These are phyloP conservation scores for Mallotus villosus DNA, from an alignment of 2,797 vertebrate genomes.

Conservation along the genomic window DNA sequence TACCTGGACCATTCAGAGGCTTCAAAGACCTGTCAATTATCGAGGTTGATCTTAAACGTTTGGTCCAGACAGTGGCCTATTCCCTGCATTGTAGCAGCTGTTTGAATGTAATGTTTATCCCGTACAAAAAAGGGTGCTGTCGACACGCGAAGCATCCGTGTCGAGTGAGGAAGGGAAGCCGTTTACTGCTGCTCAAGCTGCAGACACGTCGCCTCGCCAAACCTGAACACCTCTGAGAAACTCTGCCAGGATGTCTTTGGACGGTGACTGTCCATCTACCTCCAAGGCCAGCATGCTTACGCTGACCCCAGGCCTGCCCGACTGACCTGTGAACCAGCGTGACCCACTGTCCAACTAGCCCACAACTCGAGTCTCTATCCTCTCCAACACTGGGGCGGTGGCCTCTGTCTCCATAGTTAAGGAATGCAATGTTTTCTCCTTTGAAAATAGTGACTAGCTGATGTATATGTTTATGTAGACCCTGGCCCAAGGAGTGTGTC, in stretches of 20 bases:
- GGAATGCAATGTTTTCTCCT: conserved; percentile 28
- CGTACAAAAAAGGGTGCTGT: too few species aligned
- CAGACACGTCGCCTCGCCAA: conserved; percentile 22
- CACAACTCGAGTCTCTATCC: conserved; percentile 5
- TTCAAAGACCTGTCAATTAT: background rate
- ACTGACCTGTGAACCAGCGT: conserved; percentile 41
- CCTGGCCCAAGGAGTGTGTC: conserved; percentile 28
- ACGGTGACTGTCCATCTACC: conserved; percentile 30
- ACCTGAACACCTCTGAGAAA: conserved; percentile 27
- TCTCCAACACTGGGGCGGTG: conserved; percentile 7
- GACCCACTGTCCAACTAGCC: conserved; percentile 21
- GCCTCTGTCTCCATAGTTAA: conserved; percentile 19
- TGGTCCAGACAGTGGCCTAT: too few species aligned
- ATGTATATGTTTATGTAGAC: conserved; percentile 14
- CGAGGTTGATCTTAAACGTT: background rate
- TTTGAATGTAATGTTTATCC: too few species aligned
- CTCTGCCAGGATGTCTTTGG: conserved; percentile 35
- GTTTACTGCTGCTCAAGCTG: background rate
- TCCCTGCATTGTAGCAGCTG: too few species aligned
- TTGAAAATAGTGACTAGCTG: conserved; percentile 28
- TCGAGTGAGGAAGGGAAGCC: conserved; percentile 16
- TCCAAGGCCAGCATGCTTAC: conserved; percentile 37
- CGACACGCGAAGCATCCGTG: background rate
- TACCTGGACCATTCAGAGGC: too few species aligned
- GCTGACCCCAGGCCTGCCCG: conserved; percentile 1